phyloP scores from a whole-genome alignment of 2,888 invertebrate genomes.

The Pseudoips prasinana region DNA sequence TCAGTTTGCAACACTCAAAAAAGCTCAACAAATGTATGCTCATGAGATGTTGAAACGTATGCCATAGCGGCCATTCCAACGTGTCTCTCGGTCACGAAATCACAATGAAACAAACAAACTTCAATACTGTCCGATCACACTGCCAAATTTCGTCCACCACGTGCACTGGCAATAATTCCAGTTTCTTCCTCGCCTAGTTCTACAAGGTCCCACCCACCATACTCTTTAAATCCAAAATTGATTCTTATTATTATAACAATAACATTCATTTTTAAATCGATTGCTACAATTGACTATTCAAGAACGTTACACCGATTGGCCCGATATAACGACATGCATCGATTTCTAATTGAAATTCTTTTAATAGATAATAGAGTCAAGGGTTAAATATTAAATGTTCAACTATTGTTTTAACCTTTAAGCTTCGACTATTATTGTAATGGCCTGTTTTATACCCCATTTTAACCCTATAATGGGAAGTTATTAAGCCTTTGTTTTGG shows the following conservation, averaged over 20 bases:
- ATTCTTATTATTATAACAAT: too few relatives aligned
- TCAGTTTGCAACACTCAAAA: too few relatives aligned
- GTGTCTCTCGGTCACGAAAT: conserved; percentile 14
- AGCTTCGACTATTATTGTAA: conserved; percentile 9
- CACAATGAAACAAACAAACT: conserved; percentile 23
- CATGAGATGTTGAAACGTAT: too few relatives aligned
- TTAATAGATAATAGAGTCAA: too few relatives aligned
- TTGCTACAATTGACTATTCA: too few relatives aligned
- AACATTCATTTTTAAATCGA: too few relatives aligned
- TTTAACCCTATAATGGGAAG: conserved; percentile 1
- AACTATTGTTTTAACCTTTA: conserved; percentile 27
- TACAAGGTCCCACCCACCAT: not conserved
- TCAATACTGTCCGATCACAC: conserved; percentile 3
- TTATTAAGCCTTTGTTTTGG: not conserved
- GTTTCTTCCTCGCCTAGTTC: conserved; percentile 1
- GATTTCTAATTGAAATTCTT: too few relatives aligned
- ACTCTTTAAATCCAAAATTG: too few relatives aligned
- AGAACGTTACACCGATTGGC: conserved; percentile 17
- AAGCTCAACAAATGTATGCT: too few relatives aligned
- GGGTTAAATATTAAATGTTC: conserved; percentile 25
- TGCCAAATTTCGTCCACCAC: conserved; percentile 33
- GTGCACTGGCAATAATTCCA: conserved; percentile 33
- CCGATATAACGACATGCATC: conserved; percentile 33
- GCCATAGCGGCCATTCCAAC: too few relatives aligned
- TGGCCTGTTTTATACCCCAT: too few relatives aligned